Conservation (phyloP, 1,140 invertebrate species). For the Acromyrmex charruanus region DNA sequence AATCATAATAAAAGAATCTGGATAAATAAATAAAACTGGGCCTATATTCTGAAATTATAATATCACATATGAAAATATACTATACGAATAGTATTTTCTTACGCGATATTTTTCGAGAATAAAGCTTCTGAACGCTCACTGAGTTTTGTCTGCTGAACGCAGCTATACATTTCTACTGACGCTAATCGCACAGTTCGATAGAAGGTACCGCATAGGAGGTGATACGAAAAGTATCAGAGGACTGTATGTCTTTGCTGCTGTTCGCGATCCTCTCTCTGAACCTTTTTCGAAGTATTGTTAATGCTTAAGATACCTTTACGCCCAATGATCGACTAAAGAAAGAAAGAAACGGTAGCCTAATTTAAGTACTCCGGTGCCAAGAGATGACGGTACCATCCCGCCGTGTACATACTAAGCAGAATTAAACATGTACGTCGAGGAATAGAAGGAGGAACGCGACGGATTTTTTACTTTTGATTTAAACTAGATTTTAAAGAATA, state of each 20-base stretch:
- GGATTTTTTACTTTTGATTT: constrained; percentile 65
- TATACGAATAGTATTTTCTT: too few relatives aligned
- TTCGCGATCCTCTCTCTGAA: constrained; percentile 24
- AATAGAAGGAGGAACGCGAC: constrained; percentile 33
- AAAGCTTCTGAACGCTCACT: too few relatives aligned
- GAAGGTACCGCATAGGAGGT: neutral
- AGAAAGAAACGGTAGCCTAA: constrained; percentile 65
- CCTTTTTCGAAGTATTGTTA: constrained; percentile 56
- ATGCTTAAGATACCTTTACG: constrained; percentile 41
- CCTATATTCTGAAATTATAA: too few relatives aligned
- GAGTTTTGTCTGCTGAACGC: too few relatives aligned
- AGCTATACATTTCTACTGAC: constrained; percentile 39
- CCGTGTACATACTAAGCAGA: constrained; percentile 69
- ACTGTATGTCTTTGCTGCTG: constrained; percentile 1
- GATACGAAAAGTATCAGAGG: constrained; percentile 7
- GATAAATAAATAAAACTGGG: too few relatives aligned
- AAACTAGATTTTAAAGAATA: constrained; percentile 67
- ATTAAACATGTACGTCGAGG: constrained; percentile 27
- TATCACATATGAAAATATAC: too few relatives aligned
- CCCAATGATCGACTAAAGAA: neutral
- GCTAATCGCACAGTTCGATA: constrained; percentile 30
- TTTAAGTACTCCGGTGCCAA: constrained; percentile 69
- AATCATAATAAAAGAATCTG: too few relatives aligned
- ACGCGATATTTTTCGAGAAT: too few relatives aligned
- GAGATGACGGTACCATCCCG: constrained; percentile 40